These are phyloP conservation scores for Mesoligia furuncula DNA, from an alignment of 2,888 invertebrate genomes.

Conservation along the genomic window DNA sequence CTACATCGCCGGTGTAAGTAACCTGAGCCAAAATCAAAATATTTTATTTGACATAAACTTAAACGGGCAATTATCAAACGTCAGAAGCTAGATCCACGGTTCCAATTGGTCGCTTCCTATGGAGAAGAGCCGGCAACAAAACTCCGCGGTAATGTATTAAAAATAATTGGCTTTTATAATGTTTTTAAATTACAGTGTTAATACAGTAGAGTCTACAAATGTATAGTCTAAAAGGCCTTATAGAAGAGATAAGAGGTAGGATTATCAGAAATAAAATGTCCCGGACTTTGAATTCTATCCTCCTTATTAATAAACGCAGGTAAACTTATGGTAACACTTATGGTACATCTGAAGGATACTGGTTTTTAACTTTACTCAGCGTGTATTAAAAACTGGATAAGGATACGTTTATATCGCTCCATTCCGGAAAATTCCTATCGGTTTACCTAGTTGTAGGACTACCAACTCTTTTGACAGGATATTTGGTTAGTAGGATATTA, in stretches of 20 bases:
- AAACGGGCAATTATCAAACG: too few relatives aligned
- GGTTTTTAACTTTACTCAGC: not conserved
- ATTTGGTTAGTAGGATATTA: not conserved
- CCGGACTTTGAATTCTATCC: not conserved
- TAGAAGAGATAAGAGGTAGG: not conserved
- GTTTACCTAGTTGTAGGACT: not conserved
- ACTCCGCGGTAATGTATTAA: too few relatives aligned
- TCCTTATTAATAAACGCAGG: not conserved
- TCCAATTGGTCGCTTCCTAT: not conserved
- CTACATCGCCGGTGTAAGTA: not conserved
- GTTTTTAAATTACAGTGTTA: too few relatives aligned
- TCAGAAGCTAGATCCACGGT: too few relatives aligned
- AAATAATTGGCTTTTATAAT: too few relatives aligned
- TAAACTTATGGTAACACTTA: not conserved
- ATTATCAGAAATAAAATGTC: not conserved
- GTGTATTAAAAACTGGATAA: not conserved
- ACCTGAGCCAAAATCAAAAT: not conserved
- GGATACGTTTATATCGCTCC: not conserved
- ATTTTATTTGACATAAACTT: not conserved
- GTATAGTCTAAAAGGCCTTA: not conserved
- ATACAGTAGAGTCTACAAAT: not conserved
- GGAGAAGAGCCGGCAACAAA: too few relatives aligned
- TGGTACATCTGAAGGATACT: not conserved
- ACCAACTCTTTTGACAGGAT: not conserved
- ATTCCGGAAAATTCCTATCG: not conserved